Evolutionary conservation across 2,888 invertebrate genomes (phyloP), one percentile per base, ranked within the genome.

Genomic region (Liodrosophila aerea): DNA sequence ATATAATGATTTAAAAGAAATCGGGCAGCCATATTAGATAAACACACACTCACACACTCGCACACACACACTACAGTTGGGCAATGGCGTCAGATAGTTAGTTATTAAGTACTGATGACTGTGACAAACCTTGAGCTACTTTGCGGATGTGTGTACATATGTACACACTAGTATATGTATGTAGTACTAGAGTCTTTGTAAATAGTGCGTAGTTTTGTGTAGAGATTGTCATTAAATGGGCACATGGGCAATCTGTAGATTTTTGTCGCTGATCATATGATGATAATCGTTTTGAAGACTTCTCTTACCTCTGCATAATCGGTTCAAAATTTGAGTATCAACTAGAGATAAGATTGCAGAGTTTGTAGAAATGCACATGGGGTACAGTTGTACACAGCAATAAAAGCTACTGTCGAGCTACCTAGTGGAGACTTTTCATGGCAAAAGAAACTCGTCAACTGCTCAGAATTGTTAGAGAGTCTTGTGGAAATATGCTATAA

Each of bases 1-100:
- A 86, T 80, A 80, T 82, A 86, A 71, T 81, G 87, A 81, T 81
- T 81, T 85, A 75, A 75, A 68, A 66, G 83, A 86, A 81, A 81
- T 78, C 85, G 78, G 78, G 62, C 64, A 63, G 57, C 49, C 53
- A 69, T 83, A 45, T 54, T 33, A 30, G 41, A 50, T n/a, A 33
- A 13, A 54, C 27, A 37, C 43, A 54, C 37, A 47, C 39, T 9
- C 11, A 36, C 33, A 49, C 47, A 33, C 4, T 9, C 11, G 27
- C 39, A 18, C 39, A 45, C 27, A 37, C 49, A 64, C 62, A 66
- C 68, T 37, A 18, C 9, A 59, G 58, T 77, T 82, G 51, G 85
- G 70, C 70, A 86, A 76, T 84, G 77, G 69, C 82, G 86, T 83
- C 76, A 57, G 78, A 51, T 63, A 65, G 49, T 34, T 27, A 39